Percentiles rank a stretch among this genome's conserved stretches.
These are phyloP conservation scores for Caenorhabditis sinica DNA, from an alignment of 2,888 invertebrate species.

Conservation along the genomic window DNA sequence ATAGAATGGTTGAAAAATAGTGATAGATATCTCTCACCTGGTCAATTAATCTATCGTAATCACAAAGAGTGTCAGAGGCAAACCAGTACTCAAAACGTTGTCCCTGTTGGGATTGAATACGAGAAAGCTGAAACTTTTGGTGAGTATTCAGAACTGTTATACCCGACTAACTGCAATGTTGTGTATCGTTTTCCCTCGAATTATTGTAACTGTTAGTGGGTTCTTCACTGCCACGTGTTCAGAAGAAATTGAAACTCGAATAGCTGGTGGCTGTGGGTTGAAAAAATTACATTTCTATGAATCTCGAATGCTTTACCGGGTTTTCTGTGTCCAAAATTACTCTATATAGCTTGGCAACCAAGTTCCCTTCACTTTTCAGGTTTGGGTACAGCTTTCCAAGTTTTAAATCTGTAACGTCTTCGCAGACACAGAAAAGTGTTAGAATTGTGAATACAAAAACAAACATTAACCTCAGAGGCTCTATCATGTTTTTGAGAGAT, in stretches of 20 bases:
- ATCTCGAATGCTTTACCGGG: no score
- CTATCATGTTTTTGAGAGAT: no score
- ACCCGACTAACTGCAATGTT: constrained; percentile 31
- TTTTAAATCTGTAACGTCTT: no score
- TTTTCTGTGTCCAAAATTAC: no score
- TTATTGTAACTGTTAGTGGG: no score
- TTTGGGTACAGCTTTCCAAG: no score
- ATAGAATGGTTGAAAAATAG: not conserved
- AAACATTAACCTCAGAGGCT: no score
- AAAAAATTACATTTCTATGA: not conserved
- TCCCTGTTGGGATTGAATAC: constrained; percentile 18
- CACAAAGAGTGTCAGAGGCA: constrained; percentile 35
- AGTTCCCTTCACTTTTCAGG: no score
- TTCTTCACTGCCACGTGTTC: not conserved
- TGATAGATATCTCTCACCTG: not conserved
- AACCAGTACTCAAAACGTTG: constrained; percentile 24
- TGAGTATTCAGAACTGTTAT: not conserved
- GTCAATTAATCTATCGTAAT: not conserved
- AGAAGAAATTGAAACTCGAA: constrained; percentile 7
- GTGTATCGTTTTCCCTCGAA: constrained; percentile 13
- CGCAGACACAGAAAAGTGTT: no score
- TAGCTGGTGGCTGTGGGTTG: constrained; percentile 5
- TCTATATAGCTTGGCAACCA: no score
- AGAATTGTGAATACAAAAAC: no score
- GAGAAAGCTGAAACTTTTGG: constrained; percentile 3